These are phyloP conservation scores for Heteronetta atricapilla DNA, from an alignment of 2,113 vertebrate species.

Conservation along the genomic window DNA sequence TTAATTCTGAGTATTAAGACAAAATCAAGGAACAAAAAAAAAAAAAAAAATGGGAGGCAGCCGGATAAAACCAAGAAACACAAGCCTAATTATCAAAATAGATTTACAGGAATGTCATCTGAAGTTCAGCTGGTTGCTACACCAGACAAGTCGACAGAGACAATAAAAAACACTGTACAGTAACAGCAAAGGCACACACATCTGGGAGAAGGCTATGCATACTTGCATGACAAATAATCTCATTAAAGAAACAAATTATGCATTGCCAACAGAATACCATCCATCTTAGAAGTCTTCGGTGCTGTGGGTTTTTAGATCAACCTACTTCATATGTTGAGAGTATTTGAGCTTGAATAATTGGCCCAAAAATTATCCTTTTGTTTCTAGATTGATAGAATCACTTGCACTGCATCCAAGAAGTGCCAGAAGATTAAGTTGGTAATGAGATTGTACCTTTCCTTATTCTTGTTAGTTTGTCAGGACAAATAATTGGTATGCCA, in stretches of 20 bases:
- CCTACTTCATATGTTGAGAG: neutral
- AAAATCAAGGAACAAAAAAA: neutral
- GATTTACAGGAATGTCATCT: neutral
- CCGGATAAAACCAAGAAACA: neutral
- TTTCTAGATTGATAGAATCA: slow-evolving; percentile 49
- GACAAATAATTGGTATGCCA: slow-evolving; percentile 54
- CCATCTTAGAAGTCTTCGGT: neutral
- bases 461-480: slow-evolving; percentile 31
- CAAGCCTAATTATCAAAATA: neutral
- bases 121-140: neutral
- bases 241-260: slow-evolving; percentile 53
- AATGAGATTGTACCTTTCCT: slow-evolving; percentile 62
- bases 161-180: neutral
- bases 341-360: slow-evolving; percentile 48
- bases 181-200: neutral
- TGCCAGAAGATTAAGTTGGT: slow-evolving; percentile 60
- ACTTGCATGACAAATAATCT: slow-evolving; percentile 34
- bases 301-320: slow-evolving; percentile 6
- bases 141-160: neutral
- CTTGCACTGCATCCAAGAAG: slow-evolving; percentile 46
- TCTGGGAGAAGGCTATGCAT: neutral
- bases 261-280: neutral
- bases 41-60: neutral
- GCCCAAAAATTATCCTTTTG: slow-evolving; percentile 52
- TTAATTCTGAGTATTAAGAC: neutral